Conservation (phyloP, 2,113 vertebrate genomes). For the Hassar affinis region DNA sequence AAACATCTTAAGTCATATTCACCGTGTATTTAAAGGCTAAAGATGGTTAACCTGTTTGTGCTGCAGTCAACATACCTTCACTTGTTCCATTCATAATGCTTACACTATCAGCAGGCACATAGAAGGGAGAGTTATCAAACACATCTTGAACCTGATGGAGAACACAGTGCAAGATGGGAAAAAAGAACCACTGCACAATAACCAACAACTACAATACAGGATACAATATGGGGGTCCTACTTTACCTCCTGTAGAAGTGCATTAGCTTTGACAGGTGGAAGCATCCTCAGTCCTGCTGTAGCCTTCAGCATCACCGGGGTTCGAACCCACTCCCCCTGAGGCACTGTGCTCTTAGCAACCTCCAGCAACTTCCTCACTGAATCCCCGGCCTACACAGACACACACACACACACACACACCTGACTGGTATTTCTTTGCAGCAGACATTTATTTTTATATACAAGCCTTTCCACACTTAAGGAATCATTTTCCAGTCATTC, state of each 20-base stretch:
- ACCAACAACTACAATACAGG: not conserved
- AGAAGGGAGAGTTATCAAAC: slow-evolving; percentile 91
- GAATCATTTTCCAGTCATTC: not conserved
- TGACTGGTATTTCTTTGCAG: not conserved
- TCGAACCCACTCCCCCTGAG: slow-evolving; percentile 82
- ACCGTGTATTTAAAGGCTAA: slow-evolving; percentile 13
- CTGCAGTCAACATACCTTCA: slow-evolving; percentile 79
- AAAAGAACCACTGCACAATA: not conserved
- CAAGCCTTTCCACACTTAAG: not conserved
- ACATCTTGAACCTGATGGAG: slow-evolving; percentile 79
- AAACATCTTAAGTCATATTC: not conserved
- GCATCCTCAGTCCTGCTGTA: slow-evolving; percentile 88
- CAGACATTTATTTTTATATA: not conserved
- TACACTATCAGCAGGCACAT: slow-evolving; percentile 85
- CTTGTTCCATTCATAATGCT: slow-evolving; percentile 89
- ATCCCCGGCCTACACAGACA: slow-evolving; percentile 73
- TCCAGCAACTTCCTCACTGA: slow-evolving; percentile 79
- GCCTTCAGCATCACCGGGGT: slow-evolving; percentile 90
- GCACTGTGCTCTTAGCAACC: slow-evolving; percentile 82
- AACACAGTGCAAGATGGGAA: not conserved
- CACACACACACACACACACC: slow-evolving; percentile 2
- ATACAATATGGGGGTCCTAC: no score
- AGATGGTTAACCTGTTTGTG: not conserved
- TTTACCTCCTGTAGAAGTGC: slow-evolving; percentile 84
- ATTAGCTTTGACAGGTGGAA: slow-evolving; percentile 81